These are phyloP conservation scores for Cryptus viduatorius DNA, from an alignment of 2,888 invertebrate species.

Conservation along the genomic window DNA sequence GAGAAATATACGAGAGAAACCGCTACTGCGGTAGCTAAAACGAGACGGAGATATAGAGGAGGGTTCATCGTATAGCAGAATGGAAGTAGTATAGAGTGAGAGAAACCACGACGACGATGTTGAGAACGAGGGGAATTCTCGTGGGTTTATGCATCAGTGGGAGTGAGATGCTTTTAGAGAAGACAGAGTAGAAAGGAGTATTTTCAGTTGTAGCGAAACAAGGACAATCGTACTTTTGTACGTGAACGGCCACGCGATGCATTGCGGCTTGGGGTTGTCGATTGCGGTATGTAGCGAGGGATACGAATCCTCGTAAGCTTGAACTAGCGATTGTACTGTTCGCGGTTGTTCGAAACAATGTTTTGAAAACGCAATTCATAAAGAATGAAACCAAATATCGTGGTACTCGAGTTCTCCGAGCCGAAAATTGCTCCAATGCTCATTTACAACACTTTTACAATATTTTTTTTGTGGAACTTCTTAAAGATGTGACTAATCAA, in stretches of 20 bases:
- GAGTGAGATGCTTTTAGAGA: neutral
- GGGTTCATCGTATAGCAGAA: conserved; percentile 66
- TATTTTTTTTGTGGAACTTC: too few species aligned
- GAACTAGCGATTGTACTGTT: neutral
- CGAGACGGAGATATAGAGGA: conserved; percentile 44
- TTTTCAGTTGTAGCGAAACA: conserved; percentile 30
- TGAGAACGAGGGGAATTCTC: conserved; percentile 56
- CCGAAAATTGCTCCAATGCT: too few species aligned
- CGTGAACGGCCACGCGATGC: conserved; percentile 19
- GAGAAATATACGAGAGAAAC: conserved; percentile 42
- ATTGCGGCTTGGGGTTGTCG: conserved; percentile 70
- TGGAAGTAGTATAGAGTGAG: conserved; percentile 57
- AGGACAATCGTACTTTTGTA: conserved; percentile 48
- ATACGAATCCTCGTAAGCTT: conserved; percentile 56
- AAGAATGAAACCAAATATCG: too few species aligned
- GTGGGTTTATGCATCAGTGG: neutral
- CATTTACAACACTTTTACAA: too few species aligned
- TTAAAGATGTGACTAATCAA: too few species aligned
- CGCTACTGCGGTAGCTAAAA: conserved; percentile 37
- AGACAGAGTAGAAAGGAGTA: conserved; percentile 7
- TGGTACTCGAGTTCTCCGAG: too few species aligned
- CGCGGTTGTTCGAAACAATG: neutral
- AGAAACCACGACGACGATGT: conserved; percentile 55
- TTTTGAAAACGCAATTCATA: neutral
- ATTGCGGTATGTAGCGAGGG: conserved; percentile 68